Percentiles rank a stretch among this genome's conserved stretches.
Evolutionary conservation across 2,113 vertebrate genomes (phyloP).

Genomic region (Nothobranchius kuhntae): DNA sequence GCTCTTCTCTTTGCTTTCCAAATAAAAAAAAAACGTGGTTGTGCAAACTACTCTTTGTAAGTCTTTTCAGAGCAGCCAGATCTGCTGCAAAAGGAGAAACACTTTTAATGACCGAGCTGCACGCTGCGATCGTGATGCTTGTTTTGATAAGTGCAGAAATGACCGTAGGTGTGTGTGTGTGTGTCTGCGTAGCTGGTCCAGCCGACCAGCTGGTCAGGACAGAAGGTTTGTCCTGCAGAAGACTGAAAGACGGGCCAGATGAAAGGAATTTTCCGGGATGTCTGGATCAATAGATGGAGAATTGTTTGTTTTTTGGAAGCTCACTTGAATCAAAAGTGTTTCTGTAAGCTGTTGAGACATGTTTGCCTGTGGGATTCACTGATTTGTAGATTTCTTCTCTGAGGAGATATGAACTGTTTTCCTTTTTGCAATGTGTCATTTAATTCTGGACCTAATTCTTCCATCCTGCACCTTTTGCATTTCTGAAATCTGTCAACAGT

Average conservation of each 20-base stretch:
- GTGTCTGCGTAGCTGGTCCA: conserved; percentile 3
- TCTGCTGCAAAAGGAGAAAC: conserved; percentile 13
- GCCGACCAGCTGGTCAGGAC: conserved; percentile 29
- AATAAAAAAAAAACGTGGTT: conserved; percentile 62
- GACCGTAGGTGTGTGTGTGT: neutral
- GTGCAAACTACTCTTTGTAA: conserved; percentile 45
- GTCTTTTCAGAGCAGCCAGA: conserved; percentile 38
- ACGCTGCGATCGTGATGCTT: neutral
- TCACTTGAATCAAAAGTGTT: conserved; percentile 2
- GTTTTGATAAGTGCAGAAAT: conserved; percentile 6
- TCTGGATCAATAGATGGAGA: conserved; percentile 22
- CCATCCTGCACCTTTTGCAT: neutral
- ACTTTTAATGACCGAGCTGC: conserved; percentile 10
- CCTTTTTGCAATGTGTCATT: neutral
- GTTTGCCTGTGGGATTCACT: neutral
- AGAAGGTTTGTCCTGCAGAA: conserved; percentile 32
- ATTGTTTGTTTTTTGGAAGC: neutral
- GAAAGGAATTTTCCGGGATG: conserved; percentile 1
- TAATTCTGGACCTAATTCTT: conserved; percentile 2
- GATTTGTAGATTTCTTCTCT: conserved; percentile 21
- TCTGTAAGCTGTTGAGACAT: conserved; percentile 10
- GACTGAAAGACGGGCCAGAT: conserved; percentile 32
- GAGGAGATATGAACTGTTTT: neutral
- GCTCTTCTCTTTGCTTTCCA: conserved; percentile 53
- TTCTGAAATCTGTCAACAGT: conserved; percentile 8